Base-by-base conservation (phyloP, 2,888 invertebrate genomes). In the Tethea ocularis region DNA sequence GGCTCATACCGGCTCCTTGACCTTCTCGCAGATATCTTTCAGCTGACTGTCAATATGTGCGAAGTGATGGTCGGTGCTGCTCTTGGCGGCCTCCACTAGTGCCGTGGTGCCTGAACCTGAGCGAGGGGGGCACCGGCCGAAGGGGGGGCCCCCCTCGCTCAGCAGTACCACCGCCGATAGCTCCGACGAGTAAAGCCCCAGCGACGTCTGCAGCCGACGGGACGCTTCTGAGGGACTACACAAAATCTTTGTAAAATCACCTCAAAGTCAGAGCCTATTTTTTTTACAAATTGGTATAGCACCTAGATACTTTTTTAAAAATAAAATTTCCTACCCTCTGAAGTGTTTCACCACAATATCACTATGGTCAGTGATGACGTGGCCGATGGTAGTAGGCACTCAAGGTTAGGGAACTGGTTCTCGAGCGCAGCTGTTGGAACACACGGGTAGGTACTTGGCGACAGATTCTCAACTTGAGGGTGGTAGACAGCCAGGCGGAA, bases 21-120 rank as follows among this genome's bases (percentile, higher is more conserved):
- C 87, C 72, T 94, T 91, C 56, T 94, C 89, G 60, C 92, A 90
- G 61, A 96, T 95, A 76, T 94, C 94, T 71, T 96, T 95, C 63
- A 99, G 89, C 88, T 99, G 99, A 63, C 95, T 95, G 70, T 98
- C 97, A 62, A 98, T 94, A 78, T 96, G 95, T 0, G 95, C 94
- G 89, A 99, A 99, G 93, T 99, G 99, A 82, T 99, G 98, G 87
- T 99, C 99, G 1, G 99, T 98, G 74, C 80, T 68, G 59, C 68
- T 66, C 22, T 72, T 66, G 52, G 84, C 83, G 55, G 84, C 83
- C n/a, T 57, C 80, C 77, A 96, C 96, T 60, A 97, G 97, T 46
- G 15, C 17, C 52, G 51, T 94, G 77, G 97, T 96, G 55, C 96
- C 69, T 33, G 71, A 10, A 10, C 8, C 13, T 2, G 36, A 56